A percentile compares a stretch with the other conserved stretches of the same genome.
Evolutionary conservation across 2,113 vertebrate genomes (phyloP).

Genomic region (Bettongia penicillata): DNA sequence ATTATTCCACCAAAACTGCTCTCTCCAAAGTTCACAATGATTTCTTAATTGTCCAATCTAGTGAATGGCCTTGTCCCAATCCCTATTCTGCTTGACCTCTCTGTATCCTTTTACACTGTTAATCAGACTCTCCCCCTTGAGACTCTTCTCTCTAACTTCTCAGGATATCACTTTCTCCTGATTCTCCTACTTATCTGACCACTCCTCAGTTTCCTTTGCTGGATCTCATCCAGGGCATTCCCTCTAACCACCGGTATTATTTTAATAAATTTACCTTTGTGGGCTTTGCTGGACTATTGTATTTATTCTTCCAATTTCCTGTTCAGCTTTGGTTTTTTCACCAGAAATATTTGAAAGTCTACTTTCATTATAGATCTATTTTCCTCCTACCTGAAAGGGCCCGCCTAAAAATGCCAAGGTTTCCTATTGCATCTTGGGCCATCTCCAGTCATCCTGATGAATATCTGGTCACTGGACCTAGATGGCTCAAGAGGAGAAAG

Average conservation of each 20-base stretch:
- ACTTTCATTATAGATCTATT: no score
- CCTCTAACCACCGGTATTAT: background rate
- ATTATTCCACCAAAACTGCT: background rate
- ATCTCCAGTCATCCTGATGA: no score
- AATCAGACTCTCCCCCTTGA: background rate
- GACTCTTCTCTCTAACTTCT: background rate
- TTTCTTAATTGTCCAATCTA: background rate
- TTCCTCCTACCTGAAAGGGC: no score
- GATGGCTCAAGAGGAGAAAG: no score
- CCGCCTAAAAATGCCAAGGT: no score
- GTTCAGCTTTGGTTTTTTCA: no score
- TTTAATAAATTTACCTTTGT: no score
- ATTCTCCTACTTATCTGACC: background rate
- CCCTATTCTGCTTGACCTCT: background rate
- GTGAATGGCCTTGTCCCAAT: background rate
- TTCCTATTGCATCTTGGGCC: no score
- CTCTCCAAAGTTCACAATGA: background rate
- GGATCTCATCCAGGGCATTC: background rate
- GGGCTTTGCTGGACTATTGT: no score
- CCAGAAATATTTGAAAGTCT: no score
- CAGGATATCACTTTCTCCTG: background rate
- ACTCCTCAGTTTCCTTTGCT: background rate
- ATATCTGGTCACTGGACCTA: no score
- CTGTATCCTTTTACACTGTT: background rate
- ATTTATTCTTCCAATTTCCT: no score